Evolutionary conservation across 2,888 invertebrate species (phyloP).

Genomic region (Achlya flavicornis): DNA sequence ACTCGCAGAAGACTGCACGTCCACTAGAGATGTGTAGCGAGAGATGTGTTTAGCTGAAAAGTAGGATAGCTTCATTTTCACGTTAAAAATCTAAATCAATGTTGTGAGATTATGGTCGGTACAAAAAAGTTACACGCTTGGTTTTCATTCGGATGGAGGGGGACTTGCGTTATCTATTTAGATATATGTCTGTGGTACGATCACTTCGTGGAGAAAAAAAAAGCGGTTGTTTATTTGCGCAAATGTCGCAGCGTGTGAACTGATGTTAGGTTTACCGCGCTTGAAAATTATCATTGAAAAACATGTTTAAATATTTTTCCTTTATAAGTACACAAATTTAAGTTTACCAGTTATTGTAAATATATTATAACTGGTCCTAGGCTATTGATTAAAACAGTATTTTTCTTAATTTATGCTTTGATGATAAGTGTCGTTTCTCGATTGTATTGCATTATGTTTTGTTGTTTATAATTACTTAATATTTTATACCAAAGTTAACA

Average conservation of each 20-base stretch:
- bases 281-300: not conserved
- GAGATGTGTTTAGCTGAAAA: too few species aligned
- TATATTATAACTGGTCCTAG: constrained; percentile 72
- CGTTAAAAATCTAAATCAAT: too few species aligned
- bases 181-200: not conserved
- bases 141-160: too few species aligned
- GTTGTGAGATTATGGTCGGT: too few species aligned
- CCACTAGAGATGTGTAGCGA: too few species aligned
- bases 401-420: constrained; percentile 80
- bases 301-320: constrained; percentile 23
- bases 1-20: too few species aligned
- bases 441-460: constrained; percentile 79
- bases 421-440: constrained; percentile 75
- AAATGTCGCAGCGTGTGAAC: constrained; percentile 15
- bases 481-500: constrained; percentile 90
- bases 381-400: constrained; percentile 78
- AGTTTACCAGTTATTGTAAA: constrained; percentile 75
- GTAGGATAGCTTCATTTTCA: too few species aligned
- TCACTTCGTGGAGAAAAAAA: not conserved
- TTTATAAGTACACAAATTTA: constrained; percentile 50
- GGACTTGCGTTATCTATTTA: too few species aligned
- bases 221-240: not conserved
- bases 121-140: too few species aligned
- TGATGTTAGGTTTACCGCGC: constrained; percentile 13
- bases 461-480: constrained; percentile 78